These are phyloP conservation scores for Ptychobarbus kaznakovi DNA, from an alignment of 2,797 vertebrate genomes.

Conservation along the genomic window DNA sequence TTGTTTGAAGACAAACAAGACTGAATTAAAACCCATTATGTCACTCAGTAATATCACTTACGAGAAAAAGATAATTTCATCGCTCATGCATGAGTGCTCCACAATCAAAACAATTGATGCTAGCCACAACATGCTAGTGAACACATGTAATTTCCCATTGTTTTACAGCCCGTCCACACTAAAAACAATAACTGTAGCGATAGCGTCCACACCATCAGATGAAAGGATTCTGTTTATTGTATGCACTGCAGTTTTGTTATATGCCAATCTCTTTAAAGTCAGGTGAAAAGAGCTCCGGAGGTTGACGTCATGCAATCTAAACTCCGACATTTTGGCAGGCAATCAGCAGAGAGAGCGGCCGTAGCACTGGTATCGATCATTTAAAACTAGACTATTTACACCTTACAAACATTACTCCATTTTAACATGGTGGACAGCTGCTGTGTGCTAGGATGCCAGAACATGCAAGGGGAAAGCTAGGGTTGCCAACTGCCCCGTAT, in stretches of 20 bases:
- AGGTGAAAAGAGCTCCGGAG: too few relatives aligned
- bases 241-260: not conserved
- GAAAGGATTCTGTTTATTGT: not conserved
- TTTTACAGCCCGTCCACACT: not conserved
- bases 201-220: not conserved
- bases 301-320: too few relatives aligned
- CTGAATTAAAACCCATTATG: too few relatives aligned
- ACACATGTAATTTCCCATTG: not conserved
- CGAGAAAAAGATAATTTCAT: not conserved
- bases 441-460: too few relatives aligned
- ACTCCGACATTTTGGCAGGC: too few relatives aligned
- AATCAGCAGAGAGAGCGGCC: too few relatives aligned
- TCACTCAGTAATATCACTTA: not conserved
- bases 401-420: too few relatives aligned
- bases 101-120: not conserved
- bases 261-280: not conserved
- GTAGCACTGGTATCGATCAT: too few relatives aligned
- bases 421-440: too few relatives aligned
- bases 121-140: not conserved
- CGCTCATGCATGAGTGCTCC: not conserved
- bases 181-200: not conserved
- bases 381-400: too few relatives aligned
- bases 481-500: too few relatives aligned
- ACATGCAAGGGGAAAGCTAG: too few relatives aligned
- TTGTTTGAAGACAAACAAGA: not conserved